These are phyloP conservation scores for Rousettus madagascariensis DNA, from an alignment of 2,797 vertebrate species.

Conservation along the genomic window DNA sequence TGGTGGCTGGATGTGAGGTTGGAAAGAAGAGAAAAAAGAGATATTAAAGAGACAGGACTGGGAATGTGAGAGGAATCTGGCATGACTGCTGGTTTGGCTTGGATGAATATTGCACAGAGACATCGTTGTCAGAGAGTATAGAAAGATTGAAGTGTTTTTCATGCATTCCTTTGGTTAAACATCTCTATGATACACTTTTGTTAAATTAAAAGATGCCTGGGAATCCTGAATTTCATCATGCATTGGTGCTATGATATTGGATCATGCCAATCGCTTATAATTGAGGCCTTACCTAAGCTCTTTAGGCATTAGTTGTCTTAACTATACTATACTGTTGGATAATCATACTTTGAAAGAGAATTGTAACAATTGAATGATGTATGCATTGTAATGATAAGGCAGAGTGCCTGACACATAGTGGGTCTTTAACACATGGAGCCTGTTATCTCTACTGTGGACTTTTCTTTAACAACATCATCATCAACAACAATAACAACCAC, in stretches of 20 bases:
- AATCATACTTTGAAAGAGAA: background rate
- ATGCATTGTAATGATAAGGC: background rate
- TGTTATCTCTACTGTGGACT: background rate
- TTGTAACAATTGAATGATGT: background rate
- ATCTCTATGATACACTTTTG: background rate
- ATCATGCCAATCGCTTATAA: background rate
- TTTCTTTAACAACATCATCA: background rate
- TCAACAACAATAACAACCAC: fast-evolving
- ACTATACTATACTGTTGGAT: background rate
- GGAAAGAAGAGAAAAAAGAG: background rate
- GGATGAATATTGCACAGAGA: background rate
- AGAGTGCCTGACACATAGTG: background rate
- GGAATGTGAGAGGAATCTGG: background rate
- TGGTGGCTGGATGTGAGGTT: background rate
- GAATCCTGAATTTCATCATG: background rate
- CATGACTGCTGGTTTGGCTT: background rate
- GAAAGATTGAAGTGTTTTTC: background rate
- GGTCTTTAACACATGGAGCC: background rate
- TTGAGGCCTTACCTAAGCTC: background rate
- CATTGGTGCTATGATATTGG: background rate
- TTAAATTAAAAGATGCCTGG: background rate
- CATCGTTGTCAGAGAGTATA: background rate
- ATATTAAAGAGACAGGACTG: background rate
- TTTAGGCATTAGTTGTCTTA: background rate
- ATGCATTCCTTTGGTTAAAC: background rate